These are phyloP conservation scores for Tipula confusa DNA, from an alignment of 2,888 invertebrate species.

Conservation along the genomic window DNA sequence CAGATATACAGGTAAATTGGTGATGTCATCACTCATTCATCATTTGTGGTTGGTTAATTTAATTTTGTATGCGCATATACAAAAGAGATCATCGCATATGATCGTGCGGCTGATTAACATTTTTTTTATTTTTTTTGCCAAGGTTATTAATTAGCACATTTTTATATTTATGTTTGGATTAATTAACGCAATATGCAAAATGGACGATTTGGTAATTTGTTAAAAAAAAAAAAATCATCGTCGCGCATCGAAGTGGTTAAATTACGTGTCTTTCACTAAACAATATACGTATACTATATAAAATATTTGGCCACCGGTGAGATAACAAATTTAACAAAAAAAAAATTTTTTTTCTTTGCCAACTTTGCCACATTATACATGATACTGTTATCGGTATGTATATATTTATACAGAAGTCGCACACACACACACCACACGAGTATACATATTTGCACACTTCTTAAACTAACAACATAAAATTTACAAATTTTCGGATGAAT, in stretches of 20 bases:
- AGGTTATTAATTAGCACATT: not conserved
- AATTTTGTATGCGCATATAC: not conserved
- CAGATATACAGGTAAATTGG: not conserved
- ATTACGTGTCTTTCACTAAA: not conserved
- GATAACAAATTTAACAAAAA: not conserved
- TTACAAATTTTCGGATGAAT: not conserved
- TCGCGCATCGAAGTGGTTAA: not conserved
- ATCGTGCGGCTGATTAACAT: not conserved
- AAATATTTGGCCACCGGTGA: not conserved
- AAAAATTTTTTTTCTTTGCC: not conserved
- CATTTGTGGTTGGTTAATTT: not conserved
- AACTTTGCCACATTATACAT: not conserved
- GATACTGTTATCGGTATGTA: not conserved
- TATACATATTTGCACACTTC: not conserved
- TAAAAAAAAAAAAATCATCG: not conserved
- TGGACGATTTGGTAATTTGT: not conserved
- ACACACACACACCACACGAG: not conserved
- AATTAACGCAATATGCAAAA: not conserved
- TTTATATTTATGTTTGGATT: not conserved
- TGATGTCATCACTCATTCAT: not conserved
- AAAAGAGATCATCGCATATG: not conserved
- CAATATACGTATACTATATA: not conserved
- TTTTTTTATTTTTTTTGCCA: not conserved
- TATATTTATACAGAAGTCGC: not conserved
- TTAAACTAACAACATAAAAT: not conserved